Evolutionary conservation across 2,113 vertebrate genomes (phyloP), one percentile per base, ranked within the genome.

Genomic region (Leucoraja erinaceus): DNA sequence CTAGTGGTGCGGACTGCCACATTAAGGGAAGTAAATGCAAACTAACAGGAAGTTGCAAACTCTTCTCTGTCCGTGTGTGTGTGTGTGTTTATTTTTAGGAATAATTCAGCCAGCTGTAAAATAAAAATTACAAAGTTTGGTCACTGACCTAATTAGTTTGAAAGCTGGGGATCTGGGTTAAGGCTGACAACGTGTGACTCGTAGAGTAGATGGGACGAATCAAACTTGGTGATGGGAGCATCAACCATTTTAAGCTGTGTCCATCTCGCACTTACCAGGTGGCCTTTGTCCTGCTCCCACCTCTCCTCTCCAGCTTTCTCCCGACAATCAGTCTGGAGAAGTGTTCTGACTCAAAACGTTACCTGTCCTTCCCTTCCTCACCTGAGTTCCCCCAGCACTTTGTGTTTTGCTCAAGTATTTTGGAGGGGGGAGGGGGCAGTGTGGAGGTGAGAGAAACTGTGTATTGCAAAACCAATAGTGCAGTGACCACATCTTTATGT

Each of bases 31-130:
- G 12, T 86, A 25, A 61, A 61, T 31, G 3, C 3, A 16, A 0
- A 3, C 47, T 61, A 0, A 63, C 10, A 86, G 81, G 81, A 86
- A 31, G 81, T n/a, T 86, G 56, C 11, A 12, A n/a, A 31, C 2
- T n/a, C 3, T 59, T 0, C 28, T 14, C 8, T 63, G 61, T 0
- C 12, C 12, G 4, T 5, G 5, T 0, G 1, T n/a, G n/a, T n/a
- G n/a, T n/a, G n/a, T n/a, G n/a, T 0, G 1, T 59, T 63, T 63
- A 86, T 31, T 31, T 86, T 86, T 86, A 86, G 83, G 83, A 63
- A 61, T 86, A n/a, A 11, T 61, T 61, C 5, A 31, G 56, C 14
- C 25, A 63, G 22, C 5, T 11, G 7, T 4, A 12, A 61, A 86
- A 28, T 12, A 81, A 38, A 25, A 6, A 3, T 25, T 63, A 56